A percentile compares a stretch with the other conserved stretches of the same genome.
Conservation (phyloP, 2,888 invertebrate genomes). For the Arenicola marina region DNA sequence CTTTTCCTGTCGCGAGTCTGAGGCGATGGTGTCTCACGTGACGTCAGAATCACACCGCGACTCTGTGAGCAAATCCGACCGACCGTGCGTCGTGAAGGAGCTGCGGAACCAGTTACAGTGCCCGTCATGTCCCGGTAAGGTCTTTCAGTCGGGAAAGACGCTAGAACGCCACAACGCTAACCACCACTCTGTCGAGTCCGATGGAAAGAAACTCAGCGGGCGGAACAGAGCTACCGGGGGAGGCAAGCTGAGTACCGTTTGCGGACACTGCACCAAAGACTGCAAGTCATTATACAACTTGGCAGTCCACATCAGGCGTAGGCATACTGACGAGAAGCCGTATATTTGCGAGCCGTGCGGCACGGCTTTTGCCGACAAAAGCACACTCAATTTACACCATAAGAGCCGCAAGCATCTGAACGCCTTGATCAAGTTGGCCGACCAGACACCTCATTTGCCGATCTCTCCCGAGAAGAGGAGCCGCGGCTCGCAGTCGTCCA, state of each 20-base stretch:
- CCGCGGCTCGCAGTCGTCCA: conserved; percentile 24
- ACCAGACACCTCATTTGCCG: background rate
- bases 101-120: background rate
- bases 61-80: background rate
- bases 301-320: conserved; percentile 33
- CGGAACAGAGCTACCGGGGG: too few relatives aligned
- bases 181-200: too few relatives aligned
- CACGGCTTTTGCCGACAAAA: conserved; percentile 35
- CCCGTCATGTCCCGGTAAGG: background rate
- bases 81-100: background rate
- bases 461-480: background rate
- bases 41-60: conserved; percentile 34
- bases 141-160: background rate
- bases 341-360: conserved; percentile 39
- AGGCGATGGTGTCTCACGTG: conserved; percentile 46
- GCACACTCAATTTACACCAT: conserved; percentile 29
- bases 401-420: conserved; percentile 29
- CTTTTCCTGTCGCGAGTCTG: conserved; percentile 38
- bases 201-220: too few relatives aligned
- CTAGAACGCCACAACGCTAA: too few relatives aligned
- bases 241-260: conserved; percentile 17
- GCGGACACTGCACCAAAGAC: conserved; percentile 34
- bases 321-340: conserved; percentile 35
- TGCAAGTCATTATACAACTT: conserved; percentile 34
- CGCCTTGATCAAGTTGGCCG: background rate